Evolutionary conservation across 2,113 vertebrate genomes (phyloP).

Genomic region (Sialia sialis): DNA sequence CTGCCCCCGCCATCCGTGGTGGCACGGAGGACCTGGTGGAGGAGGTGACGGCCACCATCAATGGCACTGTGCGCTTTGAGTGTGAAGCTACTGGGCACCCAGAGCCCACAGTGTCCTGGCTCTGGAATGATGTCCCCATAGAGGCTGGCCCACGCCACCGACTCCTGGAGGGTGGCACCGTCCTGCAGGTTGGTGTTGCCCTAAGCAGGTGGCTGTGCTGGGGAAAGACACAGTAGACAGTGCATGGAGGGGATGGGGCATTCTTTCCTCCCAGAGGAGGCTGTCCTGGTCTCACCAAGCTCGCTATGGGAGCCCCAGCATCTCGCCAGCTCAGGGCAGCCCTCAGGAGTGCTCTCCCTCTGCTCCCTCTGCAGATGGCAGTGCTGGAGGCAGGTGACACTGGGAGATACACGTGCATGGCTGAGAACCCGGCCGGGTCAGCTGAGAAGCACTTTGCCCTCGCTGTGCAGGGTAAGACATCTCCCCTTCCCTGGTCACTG

Average conservation of each 20-base stretch:
- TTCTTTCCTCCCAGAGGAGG: not conserved
- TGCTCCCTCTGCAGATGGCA: slow-evolving; percentile 70
- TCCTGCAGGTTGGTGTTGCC: slow-evolving; percentile 75
- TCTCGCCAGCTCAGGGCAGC: fast-evolving
- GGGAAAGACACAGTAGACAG: fast-evolving
- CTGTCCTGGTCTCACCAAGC: not conserved
- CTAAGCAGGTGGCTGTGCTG: fast-evolving
- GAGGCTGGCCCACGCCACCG: slow-evolving; percentile 62
- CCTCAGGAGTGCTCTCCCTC: not conserved
- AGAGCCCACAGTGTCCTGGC: slow-evolving; percentile 78
- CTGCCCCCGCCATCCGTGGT: slow-evolving; percentile 78
- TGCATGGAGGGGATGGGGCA: fast-evolving
- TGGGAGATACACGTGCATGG: slow-evolving; percentile 82
- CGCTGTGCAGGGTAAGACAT: slow-evolving; percentile 78
- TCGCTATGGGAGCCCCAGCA: not conserved
- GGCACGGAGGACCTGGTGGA: slow-evolving; percentile 74
- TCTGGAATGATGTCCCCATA: slow-evolving; percentile 76
- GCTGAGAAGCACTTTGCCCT: slow-evolving; percentile 85
- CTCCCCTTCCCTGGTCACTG: not conserved
- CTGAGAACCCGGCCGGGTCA: slow-evolving; percentile 82
- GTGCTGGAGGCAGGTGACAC: slow-evolving; percentile 73
- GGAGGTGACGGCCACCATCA: slow-evolving; percentile 78
- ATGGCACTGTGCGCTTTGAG: slow-evolving; percentile 72
- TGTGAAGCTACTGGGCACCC: slow-evolving; percentile 81
- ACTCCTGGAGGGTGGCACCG: slow-evolving; percentile 75